A percentile compares a stretch with the other conserved stretches of the same genome.
Conservation (phyloP, 1,140 invertebrate species). For the Galleria mellonella region DNA sequence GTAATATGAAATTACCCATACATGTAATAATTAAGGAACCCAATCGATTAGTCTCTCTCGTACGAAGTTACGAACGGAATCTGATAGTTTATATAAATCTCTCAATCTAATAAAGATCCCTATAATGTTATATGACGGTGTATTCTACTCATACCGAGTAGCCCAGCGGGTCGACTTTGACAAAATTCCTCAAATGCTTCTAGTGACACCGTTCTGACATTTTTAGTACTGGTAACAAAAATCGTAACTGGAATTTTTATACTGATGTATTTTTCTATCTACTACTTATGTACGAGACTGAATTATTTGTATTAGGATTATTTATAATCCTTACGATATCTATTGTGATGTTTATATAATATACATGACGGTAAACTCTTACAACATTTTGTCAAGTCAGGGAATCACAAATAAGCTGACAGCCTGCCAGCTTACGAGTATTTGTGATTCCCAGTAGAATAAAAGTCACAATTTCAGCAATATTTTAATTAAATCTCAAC, state of each 20-base stretch:
- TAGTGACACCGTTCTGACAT: constrained; percentile 23
- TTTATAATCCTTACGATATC: too few relatives aligned
- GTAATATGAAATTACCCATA: too few relatives aligned
- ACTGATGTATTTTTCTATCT: not conserved
- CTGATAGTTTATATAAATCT: constrained; percentile 28
- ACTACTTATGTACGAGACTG: too few relatives aligned
- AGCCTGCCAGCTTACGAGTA: too few relatives aligned
- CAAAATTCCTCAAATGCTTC: constrained; percentile 41
- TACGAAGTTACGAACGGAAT: constrained; percentile 16
- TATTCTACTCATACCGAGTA: constrained; percentile 33
- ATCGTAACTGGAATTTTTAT: constrained; percentile 3
- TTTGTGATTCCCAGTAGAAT: too few relatives aligned
- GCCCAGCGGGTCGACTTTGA: constrained; percentile 42
- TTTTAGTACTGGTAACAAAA: constrained; percentile 26
- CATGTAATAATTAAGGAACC: constrained; percentile 8
- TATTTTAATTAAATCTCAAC: too few relatives aligned
- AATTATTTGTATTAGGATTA: too few relatives aligned
- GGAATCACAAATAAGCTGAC: too few relatives aligned
- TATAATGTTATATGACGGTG: constrained; percentile 42
- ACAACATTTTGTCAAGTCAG: too few relatives aligned
- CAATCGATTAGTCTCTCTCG: constrained; percentile 5
- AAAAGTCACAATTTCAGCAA: too few relatives aligned
- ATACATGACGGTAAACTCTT: too few relatives aligned
- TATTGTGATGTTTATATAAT: too few relatives aligned
- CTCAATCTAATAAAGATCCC: constrained; percentile 26